Evolutionary conservation across 2,113 vertebrate species (phyloP), one percentile per base, ranked within the genome.

Genomic region (Suncus etruscus): DNA sequence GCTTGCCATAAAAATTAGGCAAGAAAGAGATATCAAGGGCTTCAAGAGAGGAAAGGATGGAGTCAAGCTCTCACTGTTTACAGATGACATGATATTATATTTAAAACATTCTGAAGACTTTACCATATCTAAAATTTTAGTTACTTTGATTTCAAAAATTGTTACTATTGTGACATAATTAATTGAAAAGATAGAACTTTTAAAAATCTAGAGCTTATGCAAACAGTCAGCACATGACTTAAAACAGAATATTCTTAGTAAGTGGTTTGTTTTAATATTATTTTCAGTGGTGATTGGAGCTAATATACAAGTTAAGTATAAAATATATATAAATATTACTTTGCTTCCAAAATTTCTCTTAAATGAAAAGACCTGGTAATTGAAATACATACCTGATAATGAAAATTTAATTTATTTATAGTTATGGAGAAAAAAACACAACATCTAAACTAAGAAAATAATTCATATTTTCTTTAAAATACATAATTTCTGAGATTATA

Each of bases 391-490:
- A 16, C 16, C 39, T 88, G 29, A 15, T 24, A 27, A 58, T 63
- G 39, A 87, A 90, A 94, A 90, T 77, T 31, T 65, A 87, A 78
- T 85, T 92, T 88, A 18, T 94, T 93, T 93, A 95, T 92, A 92
- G 54, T 58, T 58, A 16, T 58, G 15, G 54, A 58, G 15, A 58
- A 61, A 94, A 63, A 90, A 94, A 66, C 45, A 96, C 58, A 72
- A 84, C 50, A 96, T 29, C 50, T 95, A 92, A 95, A 96, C 97
- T 97, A 96, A 96, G 93, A 61, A 25, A 93, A 94, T 87, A 96
- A 90, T 94, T 93, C 8, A 72, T 90, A 97, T 95, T 96, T 96
- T 80, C 58, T 86, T 94, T 93, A 91, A 97, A 96, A 95, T 95
- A 96, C 96, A 87, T 97, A 86, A 94, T 96, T 97, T 96, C 93